These are phyloP conservation scores for Tetragonula clypearis DNA, from an alignment of 1,140 invertebrate genomes.

Conservation along the genomic window DNA sequence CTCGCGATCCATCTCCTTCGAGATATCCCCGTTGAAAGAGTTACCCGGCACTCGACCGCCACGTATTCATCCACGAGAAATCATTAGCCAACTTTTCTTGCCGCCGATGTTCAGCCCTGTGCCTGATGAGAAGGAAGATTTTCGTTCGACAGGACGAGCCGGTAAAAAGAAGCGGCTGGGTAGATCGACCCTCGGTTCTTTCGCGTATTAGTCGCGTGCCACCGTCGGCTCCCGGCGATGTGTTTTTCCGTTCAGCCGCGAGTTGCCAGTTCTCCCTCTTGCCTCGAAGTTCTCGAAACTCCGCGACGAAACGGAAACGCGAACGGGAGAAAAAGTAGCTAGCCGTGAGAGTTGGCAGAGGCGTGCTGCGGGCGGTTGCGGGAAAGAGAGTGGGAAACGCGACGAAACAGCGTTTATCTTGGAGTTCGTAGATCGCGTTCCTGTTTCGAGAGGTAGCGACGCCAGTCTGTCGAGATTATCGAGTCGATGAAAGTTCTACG, in stretches of 20 bases:
- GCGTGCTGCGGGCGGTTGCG: neutral
- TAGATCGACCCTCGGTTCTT: slow-evolving; percentile 24
- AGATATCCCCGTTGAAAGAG: slow-evolving; percentile 40
- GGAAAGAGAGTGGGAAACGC: neutral
- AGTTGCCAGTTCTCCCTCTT: slow-evolving; percentile 1
- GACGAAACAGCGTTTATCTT: neutral
- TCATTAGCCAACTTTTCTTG: slow-evolving; percentile 53
- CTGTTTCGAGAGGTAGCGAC: slow-evolving; percentile 27
- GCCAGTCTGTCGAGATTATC: slow-evolving; percentile 16
- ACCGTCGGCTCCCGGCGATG: neutral
- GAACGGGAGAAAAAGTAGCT: slow-evolving; percentile 36
- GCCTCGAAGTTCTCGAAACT: slow-evolving; percentile 26
- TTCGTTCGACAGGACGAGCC: neutral
- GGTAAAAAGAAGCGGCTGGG: neutral
- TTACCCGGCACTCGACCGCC: slow-evolving; percentile 1
- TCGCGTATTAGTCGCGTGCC: slow-evolving; percentile 49
- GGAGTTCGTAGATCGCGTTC: neutral
- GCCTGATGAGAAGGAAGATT: slow-evolving; percentile 1
- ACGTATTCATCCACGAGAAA: slow-evolving; percentile 39
- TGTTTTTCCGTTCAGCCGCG: neutral
- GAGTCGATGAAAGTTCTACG: neutral
- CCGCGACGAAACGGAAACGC: slow-evolving; percentile 43
- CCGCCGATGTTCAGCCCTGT: neutral
- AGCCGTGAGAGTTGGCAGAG: neutral
- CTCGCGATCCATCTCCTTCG: slow-evolving; percentile 6